These are phyloP conservation scores for Macaca mulatta DNA, from an alignment of 2,113 vertebrate species.

Conservation along the genomic window DNA sequence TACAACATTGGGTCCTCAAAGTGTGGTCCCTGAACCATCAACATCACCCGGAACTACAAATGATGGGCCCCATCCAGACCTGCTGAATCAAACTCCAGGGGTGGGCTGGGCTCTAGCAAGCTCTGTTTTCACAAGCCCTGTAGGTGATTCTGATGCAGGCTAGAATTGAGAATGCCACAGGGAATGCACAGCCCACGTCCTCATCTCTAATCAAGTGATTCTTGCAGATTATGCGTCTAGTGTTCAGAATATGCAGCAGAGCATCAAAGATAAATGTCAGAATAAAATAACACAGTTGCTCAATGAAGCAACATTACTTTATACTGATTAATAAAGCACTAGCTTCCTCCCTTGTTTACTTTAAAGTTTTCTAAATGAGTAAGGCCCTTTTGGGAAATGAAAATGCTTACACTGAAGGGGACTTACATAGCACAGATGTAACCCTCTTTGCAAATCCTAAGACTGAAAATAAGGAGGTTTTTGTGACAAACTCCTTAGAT, in stretches of 20 bases:
- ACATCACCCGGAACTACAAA: background rate
- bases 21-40: background rate
- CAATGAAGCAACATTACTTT: background rate
- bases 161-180: background rate
- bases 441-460: background rate
- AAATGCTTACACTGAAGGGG: background rate
- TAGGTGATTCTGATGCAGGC: rapidly evolving
- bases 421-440: too few relatives aligned
- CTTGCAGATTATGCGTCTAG: background rate
- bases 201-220: background rate
- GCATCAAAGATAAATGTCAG: rapidly evolving
- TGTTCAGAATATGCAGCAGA: background rate
- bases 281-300: background rate
- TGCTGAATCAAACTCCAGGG: background rate
- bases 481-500: background rate
- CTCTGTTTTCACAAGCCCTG: background rate
- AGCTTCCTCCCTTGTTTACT: background rate
- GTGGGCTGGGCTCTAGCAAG: too few relatives aligned
- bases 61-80: background rate
- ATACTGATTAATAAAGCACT: background rate
- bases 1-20: background rate
- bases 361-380: background rate
- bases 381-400: background rate
- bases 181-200: background rate
- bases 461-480: background rate